Base-by-base conservation (phyloP, 2,797 vertebrate species). In the Decapterus maruadsi region DNA sequence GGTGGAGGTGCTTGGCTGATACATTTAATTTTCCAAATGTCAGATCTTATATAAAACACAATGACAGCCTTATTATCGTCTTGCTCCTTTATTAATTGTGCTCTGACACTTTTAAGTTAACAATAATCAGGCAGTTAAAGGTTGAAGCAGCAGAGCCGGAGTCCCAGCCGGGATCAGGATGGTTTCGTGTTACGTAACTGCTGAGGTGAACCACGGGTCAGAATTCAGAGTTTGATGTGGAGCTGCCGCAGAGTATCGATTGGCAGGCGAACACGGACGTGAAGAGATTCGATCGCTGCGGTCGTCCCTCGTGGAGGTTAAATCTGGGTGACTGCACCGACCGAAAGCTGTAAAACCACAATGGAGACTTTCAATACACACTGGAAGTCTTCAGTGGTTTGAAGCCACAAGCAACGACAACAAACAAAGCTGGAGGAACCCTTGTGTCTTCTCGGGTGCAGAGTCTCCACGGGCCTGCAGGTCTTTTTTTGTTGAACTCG, bases 131-230 rank as follows among this genome's bases (percentile, higher is more conserved):
- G 10, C 12, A 42, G 40, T 42, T 42, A 13, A 13, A 11, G 40
- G 10, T 11, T 4, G 40, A 12, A 42, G 40, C 40, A 42, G 40
- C 40, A 42, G 40, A 11, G 4, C 10, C 40, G 13, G 40, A 12
- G 10, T 2, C 10, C 38, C 38, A 40, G 38, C 1, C 40, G 10
- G 4, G 10, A 13, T 11, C 40, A 42, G 40, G 12, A 42, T 12
- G 40, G 12, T 4, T 13, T 42, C 40, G 3, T 11, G 13, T 42
- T 46, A 29, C 63, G 51, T 48, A 65, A 50, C 34, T 3, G 34
- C 59, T 38, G 31, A 68, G 64, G 55, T 73, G 65, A 69, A 61
- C 64, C 19, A 4, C 6, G 12, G 64, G 69, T 69, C 69, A 55
- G 46, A 31, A 55, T 36, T 66, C 67, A 14, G 57, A 51, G 57